phyloP scores from a whole-genome alignment of 2,113 vertebrate genomes.

The Setophaga petechia region DNA sequence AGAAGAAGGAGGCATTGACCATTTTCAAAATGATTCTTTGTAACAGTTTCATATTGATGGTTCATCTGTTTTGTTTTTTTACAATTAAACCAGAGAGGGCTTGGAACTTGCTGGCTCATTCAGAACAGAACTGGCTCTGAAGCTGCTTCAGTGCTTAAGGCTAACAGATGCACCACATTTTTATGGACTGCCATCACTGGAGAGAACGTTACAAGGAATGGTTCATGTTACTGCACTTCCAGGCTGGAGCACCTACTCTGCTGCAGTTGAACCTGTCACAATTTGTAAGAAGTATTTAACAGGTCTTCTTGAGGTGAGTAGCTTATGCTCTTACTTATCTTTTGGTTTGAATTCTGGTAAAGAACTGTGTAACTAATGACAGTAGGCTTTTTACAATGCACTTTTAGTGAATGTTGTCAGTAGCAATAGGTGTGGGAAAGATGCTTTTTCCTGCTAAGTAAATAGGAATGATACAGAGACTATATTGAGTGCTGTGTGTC shows the following conservation, averaged over 20 bases:
- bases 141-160: constrained; percentile 87
- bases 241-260: constrained; percentile 86
- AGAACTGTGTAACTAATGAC: not conserved
- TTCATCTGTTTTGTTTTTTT: not conserved
- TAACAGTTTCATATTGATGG: not conserved
- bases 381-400: not conserved
- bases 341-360: not conserved
- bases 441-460: not conserved
- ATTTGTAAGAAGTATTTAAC: constrained; percentile 90
- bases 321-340: not conserved
- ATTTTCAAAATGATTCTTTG: not conserved
- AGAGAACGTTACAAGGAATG: constrained; percentile 88
- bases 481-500: not conserved
- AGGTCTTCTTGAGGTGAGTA: constrained; percentile 87
- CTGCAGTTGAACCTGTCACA: constrained; percentile 71
- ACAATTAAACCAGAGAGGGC: constrained; percentile 74
- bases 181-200: constrained; percentile 93
- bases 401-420: not conserved
- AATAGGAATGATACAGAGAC: not conserved
- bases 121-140: constrained; percentile 86
- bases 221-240: constrained; percentile 86
- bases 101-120: constrained; percentile 81
- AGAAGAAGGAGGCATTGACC: not conserved
- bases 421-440: not conserved
- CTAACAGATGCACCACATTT: constrained; percentile 91